phyloP scores from a whole-genome alignment of 2,113 vertebrate species.

The Athene noctua region DNA sequence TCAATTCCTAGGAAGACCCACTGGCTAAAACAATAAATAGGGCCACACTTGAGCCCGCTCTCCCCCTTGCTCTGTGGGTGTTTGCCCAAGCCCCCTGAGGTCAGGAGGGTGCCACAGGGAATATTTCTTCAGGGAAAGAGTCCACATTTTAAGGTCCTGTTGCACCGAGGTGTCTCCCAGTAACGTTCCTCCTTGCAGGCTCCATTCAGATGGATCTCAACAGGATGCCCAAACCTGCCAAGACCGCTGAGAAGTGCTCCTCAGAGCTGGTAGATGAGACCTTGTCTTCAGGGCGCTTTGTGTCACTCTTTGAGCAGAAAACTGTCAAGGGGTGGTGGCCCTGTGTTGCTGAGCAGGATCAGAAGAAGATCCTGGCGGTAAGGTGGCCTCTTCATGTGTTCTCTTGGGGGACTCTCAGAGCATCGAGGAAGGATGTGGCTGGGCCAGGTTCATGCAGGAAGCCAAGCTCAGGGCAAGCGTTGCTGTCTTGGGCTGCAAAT shows the following conservation, averaged over 20 bases:
- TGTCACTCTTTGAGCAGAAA: conserved; percentile 96
- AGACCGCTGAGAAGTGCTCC: conserved; percentile 86
- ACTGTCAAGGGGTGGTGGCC: conserved; percentile 97
- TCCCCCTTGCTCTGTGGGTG: neutral
- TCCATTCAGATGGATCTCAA: conserved; percentile 92
- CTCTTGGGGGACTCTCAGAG: neutral
- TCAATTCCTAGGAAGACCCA: neutral
- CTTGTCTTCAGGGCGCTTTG: conserved; percentile 55
- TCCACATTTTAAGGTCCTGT: fast-evolving
- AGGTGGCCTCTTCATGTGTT: neutral
- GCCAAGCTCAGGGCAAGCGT: neutral
- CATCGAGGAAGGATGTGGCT: neutral
- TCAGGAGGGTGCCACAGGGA: neutral
- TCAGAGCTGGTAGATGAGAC: conserved; percentile 77
- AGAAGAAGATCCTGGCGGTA: conserved; percentile 82
- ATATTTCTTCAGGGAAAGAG: neutral
- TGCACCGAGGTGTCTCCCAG: fast-evolving
- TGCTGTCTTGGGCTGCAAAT: fast-evolving
- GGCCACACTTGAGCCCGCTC: neutral
- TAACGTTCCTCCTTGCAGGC: conserved; percentile 59
- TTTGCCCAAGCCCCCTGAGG: neutral
- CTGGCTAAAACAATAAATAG: neutral
- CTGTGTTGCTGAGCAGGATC: conserved; percentile 75
- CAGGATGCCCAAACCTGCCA: conserved; percentile 89
- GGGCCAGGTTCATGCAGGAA: neutral